phyloP scores from a whole-genome alignment of 1,140 invertebrate species.

The Heliothis subflexa region DNA sequence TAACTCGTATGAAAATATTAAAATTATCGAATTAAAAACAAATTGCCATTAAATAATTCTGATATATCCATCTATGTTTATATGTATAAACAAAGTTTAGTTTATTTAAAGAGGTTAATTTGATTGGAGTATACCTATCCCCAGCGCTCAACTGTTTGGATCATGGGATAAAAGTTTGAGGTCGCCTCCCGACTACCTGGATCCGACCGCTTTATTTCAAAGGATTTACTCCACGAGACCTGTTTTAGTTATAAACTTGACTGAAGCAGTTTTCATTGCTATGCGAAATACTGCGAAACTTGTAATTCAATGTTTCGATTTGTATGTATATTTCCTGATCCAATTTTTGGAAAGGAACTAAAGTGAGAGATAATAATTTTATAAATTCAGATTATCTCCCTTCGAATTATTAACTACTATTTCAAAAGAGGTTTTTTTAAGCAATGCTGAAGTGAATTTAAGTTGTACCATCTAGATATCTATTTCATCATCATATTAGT shows the following conservation, averaged over 20 bases:
- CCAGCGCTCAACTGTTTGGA: slow-evolving; percentile 14
- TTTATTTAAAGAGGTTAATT: neutral
- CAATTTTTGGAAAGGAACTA: too few relatives aligned
- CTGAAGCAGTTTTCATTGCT: neutral
- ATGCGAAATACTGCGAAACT: neutral
- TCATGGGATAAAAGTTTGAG: slow-evolving; percentile 39
- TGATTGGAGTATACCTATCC: slow-evolving; percentile 16
- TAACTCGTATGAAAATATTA: too few relatives aligned
- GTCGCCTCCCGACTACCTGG: slow-evolving; percentile 14
- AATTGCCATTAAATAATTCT: too few relatives aligned
- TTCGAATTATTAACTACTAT: neutral
- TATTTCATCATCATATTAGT: too few relatives aligned
- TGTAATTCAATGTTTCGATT: neutral
- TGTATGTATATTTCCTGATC: neutral
- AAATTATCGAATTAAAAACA: too few relatives aligned
- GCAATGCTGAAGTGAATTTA: too few relatives aligned
- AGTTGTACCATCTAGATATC: too few relatives aligned
- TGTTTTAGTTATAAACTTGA: slow-evolving; percentile 35
- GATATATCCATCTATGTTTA: too few relatives aligned
- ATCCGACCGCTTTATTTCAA: slow-evolving; percentile 28
- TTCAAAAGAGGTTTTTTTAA: too few relatives aligned
- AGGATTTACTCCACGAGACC: slow-evolving; percentile 23
- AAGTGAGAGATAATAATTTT: too few relatives aligned
- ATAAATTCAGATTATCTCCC: too few relatives aligned
- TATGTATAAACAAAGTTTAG: neutral